Conservation (phyloP, 1,140 invertebrate species). For the Rhyacophila brunnea region DNA sequence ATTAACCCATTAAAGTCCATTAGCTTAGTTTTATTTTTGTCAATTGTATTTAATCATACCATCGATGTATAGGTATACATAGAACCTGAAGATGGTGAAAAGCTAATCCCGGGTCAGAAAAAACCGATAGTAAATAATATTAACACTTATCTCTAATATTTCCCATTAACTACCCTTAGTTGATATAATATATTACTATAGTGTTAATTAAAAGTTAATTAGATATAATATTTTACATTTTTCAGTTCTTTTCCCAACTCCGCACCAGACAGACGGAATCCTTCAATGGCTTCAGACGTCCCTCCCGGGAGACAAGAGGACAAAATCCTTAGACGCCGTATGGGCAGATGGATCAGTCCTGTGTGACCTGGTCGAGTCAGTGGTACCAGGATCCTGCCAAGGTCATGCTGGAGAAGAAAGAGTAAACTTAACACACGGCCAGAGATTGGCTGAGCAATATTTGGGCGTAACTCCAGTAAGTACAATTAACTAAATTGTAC, state of each 20-base stretch:
- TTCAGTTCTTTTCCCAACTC: constrained; percentile 50
- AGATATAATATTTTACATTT: no score
- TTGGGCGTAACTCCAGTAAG: constrained; percentile 57
- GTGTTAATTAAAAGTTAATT: no score
- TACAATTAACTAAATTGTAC: neutral
- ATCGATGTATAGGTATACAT: no score
- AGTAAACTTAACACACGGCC: constrained; percentile 54
- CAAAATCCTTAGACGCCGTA: constrained; percentile 44
- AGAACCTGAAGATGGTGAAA: no score
- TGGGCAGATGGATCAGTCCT: constrained; percentile 59
- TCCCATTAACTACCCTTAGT: no score
- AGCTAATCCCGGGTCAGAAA: no score
- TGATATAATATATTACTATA: no score
- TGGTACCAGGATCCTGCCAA: constrained; percentile 55
- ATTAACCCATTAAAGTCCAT: no score
- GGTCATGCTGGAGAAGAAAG: constrained; percentile 52
- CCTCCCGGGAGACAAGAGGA: constrained; percentile 42
- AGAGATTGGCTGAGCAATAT: constrained; percentile 57
- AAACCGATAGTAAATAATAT: no score
- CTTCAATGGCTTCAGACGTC: constrained; percentile 49
- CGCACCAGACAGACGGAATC: constrained; percentile 45
- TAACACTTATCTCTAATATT: no score
- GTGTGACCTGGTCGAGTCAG: constrained; percentile 56
- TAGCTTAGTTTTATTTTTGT: no score
- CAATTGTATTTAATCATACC: no score